Evolutionary conservation across 1,140 invertebrate species (phyloP), one percentile per base, ranked within the genome.

Genomic region (Megalopta genalis): DNA sequence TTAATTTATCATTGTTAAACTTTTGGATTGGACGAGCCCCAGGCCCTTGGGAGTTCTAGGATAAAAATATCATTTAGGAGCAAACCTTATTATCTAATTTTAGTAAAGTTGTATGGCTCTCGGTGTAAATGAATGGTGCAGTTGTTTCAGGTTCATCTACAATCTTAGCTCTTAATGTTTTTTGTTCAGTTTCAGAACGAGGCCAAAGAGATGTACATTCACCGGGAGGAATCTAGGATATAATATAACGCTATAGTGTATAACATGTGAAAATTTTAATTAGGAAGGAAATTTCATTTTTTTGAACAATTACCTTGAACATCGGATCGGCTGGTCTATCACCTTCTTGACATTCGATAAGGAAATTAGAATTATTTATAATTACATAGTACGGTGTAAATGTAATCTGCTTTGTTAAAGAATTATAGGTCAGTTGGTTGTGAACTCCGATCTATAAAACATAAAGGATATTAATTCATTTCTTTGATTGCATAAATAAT

Each of bases 351-450:
- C 97, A 95, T 88, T 98, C 96, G 9, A 99, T 95, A 27, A 94
- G 88, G 87, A 95, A 96, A 3, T 93, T 93, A 5, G 97, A 96
- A 66, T 97, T 96, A 89, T 99, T 99, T 68, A 98, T 95, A 52
- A 99, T 93, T n/a, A 99, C 95, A 93, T 97, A 99, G 90, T 97
- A 99, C 0, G 99, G 98, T 10, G 98, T 97, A 86, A 99, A 99
- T 46, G 97, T 98, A 25, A 99, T 97, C 92, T 98, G 96, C 91
- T 99, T 99, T 0, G 98, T 99, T 77, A 99, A 93, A 46, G 98
- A 97, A 90, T 97, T 98, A 84, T 96, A 96, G 1, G 96, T 97
- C 80, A 99, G 92, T 78, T 96, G 95, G 92, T 99, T 99, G 64
- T 97, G 96, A 1, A 99, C 97, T 49, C 98, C 98, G 89, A 99